Base-by-base conservation (phyloP, 2,113 vertebrate species). In the Poecile atricapillus region DNA sequence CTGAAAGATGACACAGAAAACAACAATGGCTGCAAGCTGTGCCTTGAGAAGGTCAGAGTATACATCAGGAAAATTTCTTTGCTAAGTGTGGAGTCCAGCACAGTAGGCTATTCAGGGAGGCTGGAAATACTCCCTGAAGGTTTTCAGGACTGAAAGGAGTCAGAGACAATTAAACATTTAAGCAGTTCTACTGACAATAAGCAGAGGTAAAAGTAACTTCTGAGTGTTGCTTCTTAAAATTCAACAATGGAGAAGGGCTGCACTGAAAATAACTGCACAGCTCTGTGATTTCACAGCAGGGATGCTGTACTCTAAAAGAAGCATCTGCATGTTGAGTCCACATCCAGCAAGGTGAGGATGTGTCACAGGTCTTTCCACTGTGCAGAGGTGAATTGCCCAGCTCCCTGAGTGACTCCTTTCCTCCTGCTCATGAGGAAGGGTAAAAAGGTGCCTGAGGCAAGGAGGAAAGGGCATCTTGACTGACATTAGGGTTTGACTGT, bases 311-410 rank as follows among this genome's bases (percentile, higher is more conserved):
- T 59, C 8, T 10, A 20, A 28, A 58, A 82, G 63, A 64, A 41
- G 11, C 22, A 24, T 16, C 8, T 28, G 22, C 7, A 21, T 0
- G 0, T 10, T 17, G 21, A 67, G 24, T 10, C 15, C 5, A 8
- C 5, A 3, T 11, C 0, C 0, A 89, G 41, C 24, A 82, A 68
- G 15, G 9, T 37, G 9, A 7, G 5, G 5, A 1, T 21, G 46
- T 77, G 50, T 49, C 15, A 15, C 12, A 33, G 9, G 30, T 44
- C 28, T 27, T 64, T 49, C 28, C 5, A 8, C 15, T 24, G 8
- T 0, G 0, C n/a, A 33, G 55, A 91, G 47, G 4, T 62, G 46
- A 65, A 69, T 8, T 62, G 4, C 18, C 22, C 21, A 62, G 31
- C 2, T 91, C 19, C 17, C 25, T 58, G 37, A 1, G 2, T 23